Evolutionary conservation across 2,888 invertebrate species (phyloP).

Genomic region (Melieria picta): DNA sequence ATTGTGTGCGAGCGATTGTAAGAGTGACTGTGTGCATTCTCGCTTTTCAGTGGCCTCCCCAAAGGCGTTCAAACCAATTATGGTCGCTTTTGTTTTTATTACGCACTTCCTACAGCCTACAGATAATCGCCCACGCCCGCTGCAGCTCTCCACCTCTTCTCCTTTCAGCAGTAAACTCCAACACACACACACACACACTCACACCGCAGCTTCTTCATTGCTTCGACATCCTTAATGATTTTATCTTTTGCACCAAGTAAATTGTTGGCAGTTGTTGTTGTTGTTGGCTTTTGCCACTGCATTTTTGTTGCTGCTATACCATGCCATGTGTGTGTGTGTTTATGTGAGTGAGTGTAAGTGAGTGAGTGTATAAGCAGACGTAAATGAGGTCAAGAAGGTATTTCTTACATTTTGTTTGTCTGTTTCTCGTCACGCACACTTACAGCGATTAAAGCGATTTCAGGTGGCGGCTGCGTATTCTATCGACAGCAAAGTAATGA

Average conservation of each 20-base stretch:
- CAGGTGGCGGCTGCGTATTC: background rate
- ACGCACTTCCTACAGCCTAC: no score
- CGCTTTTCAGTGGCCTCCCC: no score
- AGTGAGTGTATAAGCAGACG: background rate
- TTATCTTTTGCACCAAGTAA: background rate
- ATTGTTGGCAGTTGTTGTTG: background rate
- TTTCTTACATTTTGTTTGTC: background rate
- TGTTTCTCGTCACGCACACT: background rate
- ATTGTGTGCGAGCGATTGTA: no score
- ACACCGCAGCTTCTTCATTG: background rate
- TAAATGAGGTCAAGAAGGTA: background rate
- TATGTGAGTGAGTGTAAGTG: no score
- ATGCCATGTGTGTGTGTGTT: no score
- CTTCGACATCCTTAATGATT: background rate
- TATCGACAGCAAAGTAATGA: background rate
- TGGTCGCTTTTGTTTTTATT: no score
- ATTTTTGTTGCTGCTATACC: no score
- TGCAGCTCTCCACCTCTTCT: slow-evolving; percentile 22
- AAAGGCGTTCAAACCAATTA: no score
- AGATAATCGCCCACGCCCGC: background rate
- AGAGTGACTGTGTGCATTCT: no score
- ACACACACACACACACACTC: slow-evolving; percentile 9
- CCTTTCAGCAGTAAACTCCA: slow-evolving; percentile 31
- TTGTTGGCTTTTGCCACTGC: no score
- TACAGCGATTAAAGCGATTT: slow-evolving; percentile 1